Evolutionary conservation across 2,113 vertebrate genomes (phyloP).

Genomic region (Microtus richardsoni): DNA sequence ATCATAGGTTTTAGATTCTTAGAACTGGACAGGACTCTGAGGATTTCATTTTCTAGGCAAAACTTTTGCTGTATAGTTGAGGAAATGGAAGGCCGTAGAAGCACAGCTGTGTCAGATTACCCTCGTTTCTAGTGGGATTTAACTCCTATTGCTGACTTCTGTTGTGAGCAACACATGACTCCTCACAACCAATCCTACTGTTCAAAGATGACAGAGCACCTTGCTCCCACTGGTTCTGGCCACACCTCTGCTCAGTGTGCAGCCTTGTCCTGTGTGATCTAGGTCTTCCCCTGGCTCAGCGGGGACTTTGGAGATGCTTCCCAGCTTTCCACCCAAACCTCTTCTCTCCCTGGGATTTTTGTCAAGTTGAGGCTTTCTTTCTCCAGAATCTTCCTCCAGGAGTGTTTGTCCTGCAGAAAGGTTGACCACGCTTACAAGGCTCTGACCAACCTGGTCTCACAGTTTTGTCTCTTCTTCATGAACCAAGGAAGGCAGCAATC

Average conservation of each 20-base stretch:
- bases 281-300: not conserved
- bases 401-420: constrained; percentile 27
- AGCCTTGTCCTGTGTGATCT: not conserved
- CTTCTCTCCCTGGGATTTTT: not conserved
- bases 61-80: not conserved
- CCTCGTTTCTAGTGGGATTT: not conserved
- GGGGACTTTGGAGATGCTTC: not conserved
- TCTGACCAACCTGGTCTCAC: not conserved
- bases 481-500: constrained; percentile 34
- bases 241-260: not conserved
- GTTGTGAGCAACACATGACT: not conserved
- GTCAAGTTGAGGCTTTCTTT: not conserved
- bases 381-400: not conserved
- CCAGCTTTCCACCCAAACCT: not conserved
- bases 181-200: not conserved
- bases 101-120: not conserved
- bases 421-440: not conserved
- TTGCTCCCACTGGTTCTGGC: constrained; percentile 21
- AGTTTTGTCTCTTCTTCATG: constrained; percentile 6
- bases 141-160: not conserved
- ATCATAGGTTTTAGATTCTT: constrained; percentile 29
- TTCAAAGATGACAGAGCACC: not conserved
- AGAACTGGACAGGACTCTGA: constrained; percentile 19
- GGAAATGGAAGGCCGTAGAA: constrained; percentile 36
- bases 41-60: constrained; percentile 43